Evolutionary conservation across 1,140 invertebrate genomes (phyloP).

Genomic region (Drosophila azteca): DNA sequence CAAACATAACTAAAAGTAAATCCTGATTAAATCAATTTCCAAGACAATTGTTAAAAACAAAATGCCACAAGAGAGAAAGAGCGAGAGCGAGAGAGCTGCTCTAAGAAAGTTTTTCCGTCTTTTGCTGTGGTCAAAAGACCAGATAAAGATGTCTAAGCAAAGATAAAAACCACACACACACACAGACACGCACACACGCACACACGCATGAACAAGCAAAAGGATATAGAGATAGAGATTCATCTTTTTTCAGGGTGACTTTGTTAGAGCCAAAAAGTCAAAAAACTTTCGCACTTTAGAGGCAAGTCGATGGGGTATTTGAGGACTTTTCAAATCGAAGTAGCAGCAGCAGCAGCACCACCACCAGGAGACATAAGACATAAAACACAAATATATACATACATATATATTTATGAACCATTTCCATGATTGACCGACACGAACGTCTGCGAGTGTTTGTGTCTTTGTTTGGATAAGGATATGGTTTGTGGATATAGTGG

Average conservation of each 20-base stretch:
- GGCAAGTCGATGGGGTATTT: constrained; percentile 13
- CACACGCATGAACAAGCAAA: neutral
- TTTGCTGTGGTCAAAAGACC: constrained; percentile 15
- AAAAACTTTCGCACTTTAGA: constrained; percentile 30
- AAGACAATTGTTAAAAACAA: neutral
- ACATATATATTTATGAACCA: constrained; percentile 68
- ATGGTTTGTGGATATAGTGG: constrained; percentile 25
- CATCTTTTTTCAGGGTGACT: constrained; percentile 35
- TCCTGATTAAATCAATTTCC: too few relatives aligned
- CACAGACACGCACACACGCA: constrained; percentile 7
- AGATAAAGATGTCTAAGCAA: constrained; percentile 17
- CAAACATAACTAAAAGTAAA: too few relatives aligned
- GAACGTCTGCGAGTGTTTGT: constrained; percentile 6
- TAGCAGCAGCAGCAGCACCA: neutral
- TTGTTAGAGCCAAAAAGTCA: constrained; percentile 8
- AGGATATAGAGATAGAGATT: constrained; percentile 23
- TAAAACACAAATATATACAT: constrained; percentile 29
- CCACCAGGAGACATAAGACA: constrained; percentile 2
- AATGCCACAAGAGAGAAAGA: neutral
- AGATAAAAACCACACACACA: constrained; percentile 20
- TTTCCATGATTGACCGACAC: constrained; percentile 76
- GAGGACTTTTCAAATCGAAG: constrained; percentile 43
- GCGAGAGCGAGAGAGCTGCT: neutral
- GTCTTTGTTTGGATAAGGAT: constrained; percentile 39
- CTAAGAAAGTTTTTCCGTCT: neutral